Percentiles rank a stretch among this genome's conserved stretches.
Conservation (phyloP, 1,140 invertebrate genomes). For the Brachionus rubens region DNA sequence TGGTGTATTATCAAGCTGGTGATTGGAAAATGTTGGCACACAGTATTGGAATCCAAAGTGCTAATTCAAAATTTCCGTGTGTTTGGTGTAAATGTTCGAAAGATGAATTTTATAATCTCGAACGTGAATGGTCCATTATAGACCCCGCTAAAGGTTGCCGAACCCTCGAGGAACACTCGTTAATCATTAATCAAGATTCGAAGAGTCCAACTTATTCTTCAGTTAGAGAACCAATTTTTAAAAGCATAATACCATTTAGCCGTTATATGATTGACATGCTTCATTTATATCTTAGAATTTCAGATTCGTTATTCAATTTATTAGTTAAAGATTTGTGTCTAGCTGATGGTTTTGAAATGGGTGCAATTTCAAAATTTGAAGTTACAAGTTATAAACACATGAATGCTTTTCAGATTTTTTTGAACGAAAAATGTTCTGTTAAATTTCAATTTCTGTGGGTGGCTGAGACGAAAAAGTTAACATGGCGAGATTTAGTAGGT, state of each 20-base stretch:
- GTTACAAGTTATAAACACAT: not conserved
- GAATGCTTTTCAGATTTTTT: not conserved
- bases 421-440: slow-evolving; percentile 8
- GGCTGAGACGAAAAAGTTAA: slow-evolving; percentile 30
- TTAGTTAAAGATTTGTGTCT: slow-evolving; percentile 18
- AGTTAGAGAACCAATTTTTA: slow-evolving; percentile 26
- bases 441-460: slow-evolving; percentile 18
- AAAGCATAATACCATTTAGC: slow-evolving; percentile 1
- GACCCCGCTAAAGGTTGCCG: not conserved
- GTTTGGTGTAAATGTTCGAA: slow-evolving; percentile 44
- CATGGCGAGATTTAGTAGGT: slow-evolving; percentile 28
- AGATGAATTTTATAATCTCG: slow-evolving; percentile 30
- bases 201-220: not conserved
- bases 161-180: not conserved
- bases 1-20: not conserved
- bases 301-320: slow-evolving; percentile 20
- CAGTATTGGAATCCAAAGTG: not conserved
- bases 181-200: not conserved
- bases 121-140: slow-evolving; percentile 8
- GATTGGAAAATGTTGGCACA: slow-evolving; percentile 42
- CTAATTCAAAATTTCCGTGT: slow-evolving; percentile 30
- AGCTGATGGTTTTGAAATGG: slow-evolving; percentile 25
- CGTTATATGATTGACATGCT: slow-evolving; percentile 42
- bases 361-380: slow-evolving; percentile 15
- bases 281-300: slow-evolving; percentile 32